phyloP scores from a whole-genome alignment of 2,797 vertebrate species.

The Rhinophrynus dorsalis region DNA sequence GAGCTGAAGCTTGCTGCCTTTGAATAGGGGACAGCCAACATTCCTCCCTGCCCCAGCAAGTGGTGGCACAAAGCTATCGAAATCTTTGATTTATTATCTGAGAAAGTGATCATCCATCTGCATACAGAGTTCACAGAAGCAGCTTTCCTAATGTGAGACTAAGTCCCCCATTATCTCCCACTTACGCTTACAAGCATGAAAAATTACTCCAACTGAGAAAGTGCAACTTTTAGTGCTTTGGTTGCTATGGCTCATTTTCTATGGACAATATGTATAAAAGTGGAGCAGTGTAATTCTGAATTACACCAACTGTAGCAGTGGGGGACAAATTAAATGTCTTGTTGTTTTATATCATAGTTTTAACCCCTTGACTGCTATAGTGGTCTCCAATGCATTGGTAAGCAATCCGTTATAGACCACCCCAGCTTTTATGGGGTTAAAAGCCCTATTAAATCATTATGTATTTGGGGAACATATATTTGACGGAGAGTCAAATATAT shows the following conservation, averaged over 20 bases:
- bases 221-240: conserved; percentile 50
- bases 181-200: conserved; percentile 61
- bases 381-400: too few relatives aligned
- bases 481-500: too few relatives aligned
- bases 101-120: conserved; percentile 63
- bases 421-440: too few relatives aligned
- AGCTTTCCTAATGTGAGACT: conserved; percentile 56
- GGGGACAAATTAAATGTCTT: too few relatives aligned
- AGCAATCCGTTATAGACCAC: too few relatives aligned
- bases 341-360: too few relatives aligned
- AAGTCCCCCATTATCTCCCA: conserved; percentile 60
- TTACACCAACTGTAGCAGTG: too few relatives aligned
- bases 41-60: conserved; percentile 49
- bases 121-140: conserved; percentile 57
- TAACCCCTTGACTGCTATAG: too few relatives aligned
- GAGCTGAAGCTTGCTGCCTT: conserved; percentile 53
- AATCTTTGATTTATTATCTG: conserved; percentile 64
- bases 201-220: conserved; percentile 57
- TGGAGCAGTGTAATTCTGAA: too few relatives aligned
- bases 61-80: conserved; percentile 53
- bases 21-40: conserved; percentile 51
- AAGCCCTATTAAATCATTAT: too few relatives aligned
- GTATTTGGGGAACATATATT: too few relatives aligned
- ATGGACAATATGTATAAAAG: too few relatives aligned
- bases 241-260: conserved; percentile 56